Percentiles rank a stretch among this genome's conserved stretches.
Evolutionary conservation across 2,888 invertebrate genomes (phyloP).

Genomic region (Chironomus tentans): DNA sequence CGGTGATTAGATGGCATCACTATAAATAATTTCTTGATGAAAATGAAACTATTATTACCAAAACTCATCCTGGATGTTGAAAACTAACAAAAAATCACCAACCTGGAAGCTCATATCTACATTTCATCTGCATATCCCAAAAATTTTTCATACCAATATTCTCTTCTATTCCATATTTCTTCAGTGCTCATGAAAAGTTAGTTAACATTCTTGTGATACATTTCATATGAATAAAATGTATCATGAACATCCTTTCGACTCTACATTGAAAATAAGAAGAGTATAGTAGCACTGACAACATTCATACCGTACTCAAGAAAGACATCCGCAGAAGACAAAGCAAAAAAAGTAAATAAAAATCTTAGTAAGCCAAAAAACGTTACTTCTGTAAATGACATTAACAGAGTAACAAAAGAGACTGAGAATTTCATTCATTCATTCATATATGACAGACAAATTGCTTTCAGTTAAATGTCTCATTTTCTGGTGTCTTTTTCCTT

Average conservation of each 20-base stretch:
- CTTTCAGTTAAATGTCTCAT: constrained; percentile 21
- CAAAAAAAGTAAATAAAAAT: neutral
- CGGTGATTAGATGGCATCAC: too few relatives aligned
- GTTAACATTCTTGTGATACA: neutral
- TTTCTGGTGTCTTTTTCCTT: neutral
- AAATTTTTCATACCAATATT: too few relatives aligned
- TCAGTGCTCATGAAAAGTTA: neutral
- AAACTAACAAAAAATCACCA: too few relatives aligned
- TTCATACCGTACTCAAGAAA: neutral
- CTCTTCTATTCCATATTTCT: too few relatives aligned
- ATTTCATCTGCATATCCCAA: too few relatives aligned
- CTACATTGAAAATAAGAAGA: too few relatives aligned
- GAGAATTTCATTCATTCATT: neutral
- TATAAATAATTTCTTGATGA: too few relatives aligned
- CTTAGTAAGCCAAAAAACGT: too few relatives aligned
- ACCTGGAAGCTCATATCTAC: too few relatives aligned
- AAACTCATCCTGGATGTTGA: too few relatives aligned
- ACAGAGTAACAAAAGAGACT: neutral
- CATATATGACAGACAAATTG: constrained; percentile 18
- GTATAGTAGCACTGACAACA: neutral
- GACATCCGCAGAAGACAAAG: neutral
- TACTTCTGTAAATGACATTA: neutral
- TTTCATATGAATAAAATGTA: neutral
- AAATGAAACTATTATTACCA: too few relatives aligned
- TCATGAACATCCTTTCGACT: too few relatives aligned